These are phyloP conservation scores for Drosophila greeni DNA, from an alignment of 2,888 invertebrate species.

Conservation along the genomic window DNA sequence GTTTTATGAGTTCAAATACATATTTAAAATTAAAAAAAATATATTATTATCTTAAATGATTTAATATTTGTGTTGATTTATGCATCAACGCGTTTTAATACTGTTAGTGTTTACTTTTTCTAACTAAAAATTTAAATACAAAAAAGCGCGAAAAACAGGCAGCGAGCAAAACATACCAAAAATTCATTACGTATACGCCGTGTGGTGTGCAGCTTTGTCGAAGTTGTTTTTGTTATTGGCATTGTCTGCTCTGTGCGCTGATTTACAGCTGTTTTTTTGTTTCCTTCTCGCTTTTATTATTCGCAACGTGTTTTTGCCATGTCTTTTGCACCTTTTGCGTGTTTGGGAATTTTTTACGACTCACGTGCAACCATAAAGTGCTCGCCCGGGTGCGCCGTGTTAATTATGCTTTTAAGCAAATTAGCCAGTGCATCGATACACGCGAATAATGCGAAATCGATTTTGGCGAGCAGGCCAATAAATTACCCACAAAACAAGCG, in stretches of 20 bases:
- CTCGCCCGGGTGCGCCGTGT: conserved; percentile 42
- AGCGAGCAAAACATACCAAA: conserved; percentile 36
- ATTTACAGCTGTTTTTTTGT: conserved; percentile 56
- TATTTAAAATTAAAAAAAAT: background rate
- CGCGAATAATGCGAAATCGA: conserved; percentile 63
- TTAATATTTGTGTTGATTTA: background rate
- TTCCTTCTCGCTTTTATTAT: conserved; percentile 6
- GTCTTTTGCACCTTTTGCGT: conserved; percentile 54
- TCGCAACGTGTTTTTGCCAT: conserved; percentile 25
- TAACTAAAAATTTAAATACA: background rate
- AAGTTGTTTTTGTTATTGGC: conserved; percentile 28
- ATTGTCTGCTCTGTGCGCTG: conserved; percentile 45
- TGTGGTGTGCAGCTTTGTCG: conserved; percentile 20
- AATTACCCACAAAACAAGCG: conserved; percentile 49
- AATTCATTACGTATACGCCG: conserved; percentile 57
- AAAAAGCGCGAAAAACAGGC: conserved; percentile 38
- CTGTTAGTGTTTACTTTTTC: background rate
- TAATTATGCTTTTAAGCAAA: conserved; percentile 74
- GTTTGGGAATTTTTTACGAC: conserved; percentile 59
- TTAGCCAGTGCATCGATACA: conserved; percentile 63
- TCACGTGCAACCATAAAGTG: conserved; percentile 60
- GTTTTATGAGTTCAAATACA: background rate
- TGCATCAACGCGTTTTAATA: background rate
- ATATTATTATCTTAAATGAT: background rate
- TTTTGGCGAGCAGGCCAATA: conserved; percentile 53